Evolutionary conservation across 2,113 vertebrate species (phyloP), one percentile per base, ranked within the genome.

Genomic region (Anolis carolinensis): DNA sequence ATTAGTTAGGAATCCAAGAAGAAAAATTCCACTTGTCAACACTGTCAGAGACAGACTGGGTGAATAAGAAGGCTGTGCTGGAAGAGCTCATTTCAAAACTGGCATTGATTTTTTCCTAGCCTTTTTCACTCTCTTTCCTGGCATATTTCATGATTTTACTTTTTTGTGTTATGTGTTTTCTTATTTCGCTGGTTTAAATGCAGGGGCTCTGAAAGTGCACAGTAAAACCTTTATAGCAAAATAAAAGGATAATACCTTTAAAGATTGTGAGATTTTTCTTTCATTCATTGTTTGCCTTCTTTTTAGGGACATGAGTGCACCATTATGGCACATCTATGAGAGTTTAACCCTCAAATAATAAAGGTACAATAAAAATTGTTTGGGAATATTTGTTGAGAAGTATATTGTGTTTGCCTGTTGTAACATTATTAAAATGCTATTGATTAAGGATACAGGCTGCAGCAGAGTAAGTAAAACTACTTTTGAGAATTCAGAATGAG

Each of bases 1-100:
- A 23, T 7, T 62, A 27, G 39, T 83, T 65, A 27, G 30, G 2
- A 70, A 27, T 68, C 3, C 32, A 80, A 4, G 18, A 68, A 14
- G 79, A 68, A 52, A 13, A 6, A 59, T 65, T 89, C 83, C 21
- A 14, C 8, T 65, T 86, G 30, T 44, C 81, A 39, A 9, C 27
- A 76, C 76, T 84, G 82, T 50, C 39, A 65, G 82, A 76, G 82
- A 76, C 36, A 84, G 76, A 84, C 39, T 25, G 59, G 30, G 34
- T 76, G 73, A 76, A 76, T 76, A 67, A 16, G 59, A 48, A 65
- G 9, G 39, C 36, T 50, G 20, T 14, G 59, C 59, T 84, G 30
- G 6, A 18, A 76, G 59, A 76, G 52, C 73, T 76, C 72, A 50
- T 76, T 84, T 76, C 59, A 84, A 50, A 84, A 50, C 55, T 21